Percentiles rank a stretch among this genome's conserved stretches.
phyloP scores from a whole-genome alignment of 2,113 vertebrate species.

The Ptilonorhynchus violaceus region DNA sequence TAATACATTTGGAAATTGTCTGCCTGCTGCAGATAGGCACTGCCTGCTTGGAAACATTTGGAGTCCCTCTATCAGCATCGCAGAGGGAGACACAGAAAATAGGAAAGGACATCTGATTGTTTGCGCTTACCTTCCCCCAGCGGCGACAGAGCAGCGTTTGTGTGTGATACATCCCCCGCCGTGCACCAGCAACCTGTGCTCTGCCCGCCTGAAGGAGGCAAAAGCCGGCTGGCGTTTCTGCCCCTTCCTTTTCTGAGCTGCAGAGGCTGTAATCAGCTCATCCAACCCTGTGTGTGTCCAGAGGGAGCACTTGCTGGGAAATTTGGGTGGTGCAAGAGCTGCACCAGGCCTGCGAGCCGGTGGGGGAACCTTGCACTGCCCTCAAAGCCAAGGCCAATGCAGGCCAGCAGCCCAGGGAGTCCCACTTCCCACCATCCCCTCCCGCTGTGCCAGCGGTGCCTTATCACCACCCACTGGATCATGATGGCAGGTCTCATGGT shows the following conservation, averaged over 20 bases:
- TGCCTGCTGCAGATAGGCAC: constrained; percentile 56
- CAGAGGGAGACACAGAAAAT: constrained; percentile 45
- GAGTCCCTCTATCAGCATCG: constrained; percentile 19
- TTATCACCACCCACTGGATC: background rate
- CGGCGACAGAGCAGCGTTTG: background rate
- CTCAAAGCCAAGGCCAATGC: too few relatives aligned
- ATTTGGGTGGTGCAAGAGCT: background rate
- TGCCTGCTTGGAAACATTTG: constrained; percentile 34
- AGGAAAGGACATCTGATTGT: constrained; percentile 35
- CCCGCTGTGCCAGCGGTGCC: background rate
- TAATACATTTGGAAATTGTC: constrained; percentile 56
- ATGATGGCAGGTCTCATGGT: fast-evolving
- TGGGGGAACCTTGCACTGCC: fast-evolving
- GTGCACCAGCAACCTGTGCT: background rate
- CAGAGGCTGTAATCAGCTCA: background rate
- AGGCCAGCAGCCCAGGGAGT: fast-evolving
- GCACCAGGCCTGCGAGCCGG: background rate
- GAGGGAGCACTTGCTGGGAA: background rate
- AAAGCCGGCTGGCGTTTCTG: background rate
- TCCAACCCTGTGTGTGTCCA: background rate
- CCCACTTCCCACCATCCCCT: fast-evolving
- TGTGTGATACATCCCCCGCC: background rate
- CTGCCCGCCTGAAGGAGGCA: background rate
- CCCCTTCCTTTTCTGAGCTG: background rate
- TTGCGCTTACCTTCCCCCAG: constrained; percentile 21